phyloP scores from a whole-genome alignment of 1,140 invertebrate genomes.

The Mycetomoellerius zeteki region DNA sequence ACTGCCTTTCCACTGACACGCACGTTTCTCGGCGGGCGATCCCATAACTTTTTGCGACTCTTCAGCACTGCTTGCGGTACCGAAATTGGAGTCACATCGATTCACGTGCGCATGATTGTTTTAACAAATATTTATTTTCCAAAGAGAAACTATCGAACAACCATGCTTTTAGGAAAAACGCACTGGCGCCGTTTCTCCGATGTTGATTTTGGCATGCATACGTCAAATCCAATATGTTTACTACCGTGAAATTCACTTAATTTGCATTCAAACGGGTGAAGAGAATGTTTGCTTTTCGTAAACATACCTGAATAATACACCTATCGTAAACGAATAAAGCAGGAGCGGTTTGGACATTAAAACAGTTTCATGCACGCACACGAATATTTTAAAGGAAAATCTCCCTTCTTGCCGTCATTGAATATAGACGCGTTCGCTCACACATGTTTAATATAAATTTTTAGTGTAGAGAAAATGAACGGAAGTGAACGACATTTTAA shows the following conservation, averaged over 20 bases:
- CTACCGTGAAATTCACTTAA: conserved; percentile 46
- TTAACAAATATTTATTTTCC: conserved; percentile 51
- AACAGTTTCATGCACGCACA: neutral
- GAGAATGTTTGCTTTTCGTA: conserved; percentile 12
- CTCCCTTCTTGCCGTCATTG: conserved; percentile 39
- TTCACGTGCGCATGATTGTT: neutral
- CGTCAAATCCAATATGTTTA: neutral
- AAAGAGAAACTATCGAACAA: conserved; percentile 16
- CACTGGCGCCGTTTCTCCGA: neutral
- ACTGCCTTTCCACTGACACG: conserved; percentile 70
- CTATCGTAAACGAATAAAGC: neutral
- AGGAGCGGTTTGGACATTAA: neutral
- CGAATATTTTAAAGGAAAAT: neutral
- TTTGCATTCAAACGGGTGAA: neutral
- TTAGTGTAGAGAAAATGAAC: conserved; percentile 19
- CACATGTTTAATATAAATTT: conserved; percentile 76
- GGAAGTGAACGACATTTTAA: conserved; percentile 65
- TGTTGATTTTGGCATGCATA: conserved; percentile 47
- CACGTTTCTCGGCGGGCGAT: conserved; percentile 63
- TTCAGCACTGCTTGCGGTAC: conserved; percentile 1
- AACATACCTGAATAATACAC: neutral
- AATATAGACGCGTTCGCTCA: conserved; percentile 25
- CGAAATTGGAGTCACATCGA: neutral
- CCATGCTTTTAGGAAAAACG: conserved; percentile 15
- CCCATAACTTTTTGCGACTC: conserved; percentile 51